Conservation (phyloP, 2,113 vertebrate genomes). For the Sylvietta virens region DNA sequence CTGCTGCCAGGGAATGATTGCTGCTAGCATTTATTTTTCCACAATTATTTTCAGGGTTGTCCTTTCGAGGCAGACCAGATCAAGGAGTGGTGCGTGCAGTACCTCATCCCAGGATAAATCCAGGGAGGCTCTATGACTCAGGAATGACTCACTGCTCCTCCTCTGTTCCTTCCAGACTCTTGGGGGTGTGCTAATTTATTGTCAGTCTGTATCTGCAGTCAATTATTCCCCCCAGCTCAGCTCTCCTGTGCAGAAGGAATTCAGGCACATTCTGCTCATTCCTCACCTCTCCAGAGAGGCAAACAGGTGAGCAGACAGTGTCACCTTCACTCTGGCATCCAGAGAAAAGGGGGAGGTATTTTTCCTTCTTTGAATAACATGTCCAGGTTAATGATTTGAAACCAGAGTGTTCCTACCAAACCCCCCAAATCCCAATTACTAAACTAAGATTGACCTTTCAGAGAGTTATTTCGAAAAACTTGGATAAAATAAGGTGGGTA, state of each 20-base stretch:
- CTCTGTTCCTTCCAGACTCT: constrained; percentile 47
- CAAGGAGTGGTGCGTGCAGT: background rate
- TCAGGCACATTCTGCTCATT: background rate
- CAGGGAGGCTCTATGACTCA: constrained; percentile 55
- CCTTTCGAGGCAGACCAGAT: constrained; percentile 31
- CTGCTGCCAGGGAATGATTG: constrained; percentile 15
- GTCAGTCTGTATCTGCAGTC: constrained; percentile 46
- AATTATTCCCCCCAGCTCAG: constrained; percentile 22
- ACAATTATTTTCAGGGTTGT: constrained; percentile 23
- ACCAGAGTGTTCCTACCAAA: background rate
- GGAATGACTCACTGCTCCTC: constrained; percentile 54
- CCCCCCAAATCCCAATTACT: constrained; percentile 15
- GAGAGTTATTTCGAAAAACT: constrained; percentile 33
- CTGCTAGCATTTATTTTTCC: constrained; percentile 44
- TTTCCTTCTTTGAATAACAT: background rate
- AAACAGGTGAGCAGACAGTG: background rate
- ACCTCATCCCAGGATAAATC: constrained; percentile 15
- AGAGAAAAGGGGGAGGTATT: background rate
- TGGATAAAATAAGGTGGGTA: constrained; percentile 33
- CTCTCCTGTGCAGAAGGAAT: background rate
- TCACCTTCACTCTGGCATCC: background rate
- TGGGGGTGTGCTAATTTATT: constrained; percentile 41
- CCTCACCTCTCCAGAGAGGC: background rate
- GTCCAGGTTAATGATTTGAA: background rate
- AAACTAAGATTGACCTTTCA: constrained; percentile 46